These are phyloP conservation scores for Poecile atricapillus DNA, from an alignment of 2,113 vertebrate genomes.

Conservation along the genomic window DNA sequence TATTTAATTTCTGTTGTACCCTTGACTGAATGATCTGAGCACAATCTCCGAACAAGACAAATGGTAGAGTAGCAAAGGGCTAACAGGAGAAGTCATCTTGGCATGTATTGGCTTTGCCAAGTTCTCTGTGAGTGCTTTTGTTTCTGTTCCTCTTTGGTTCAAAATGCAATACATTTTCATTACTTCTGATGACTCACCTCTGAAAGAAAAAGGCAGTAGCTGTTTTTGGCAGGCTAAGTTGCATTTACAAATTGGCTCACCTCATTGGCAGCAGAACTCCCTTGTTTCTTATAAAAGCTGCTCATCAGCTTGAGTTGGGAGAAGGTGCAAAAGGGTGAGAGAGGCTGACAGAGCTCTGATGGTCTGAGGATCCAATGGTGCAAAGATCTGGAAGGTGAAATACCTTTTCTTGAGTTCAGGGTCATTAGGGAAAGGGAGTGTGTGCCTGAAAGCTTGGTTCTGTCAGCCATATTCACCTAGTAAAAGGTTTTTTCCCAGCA, in stretches of 20 bases:
- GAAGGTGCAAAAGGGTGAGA: background rate
- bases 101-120: no score
- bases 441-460: background rate
- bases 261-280: background rate
- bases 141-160: no score
- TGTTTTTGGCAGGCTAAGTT: background rate
- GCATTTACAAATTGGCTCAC: background rate
- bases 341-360: no score
- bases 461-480: background rate
- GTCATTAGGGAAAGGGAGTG: fast-evolving
- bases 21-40: no score
- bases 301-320: background rate
- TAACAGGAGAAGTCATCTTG: no score
- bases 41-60: no score
- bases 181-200: background rate
- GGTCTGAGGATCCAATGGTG: background rate
- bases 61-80: no score
- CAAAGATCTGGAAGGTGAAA: background rate
- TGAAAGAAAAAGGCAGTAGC: background rate
- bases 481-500: background rate
- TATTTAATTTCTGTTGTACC: no score
- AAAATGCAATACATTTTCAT: no score
- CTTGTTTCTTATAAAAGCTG: background rate
- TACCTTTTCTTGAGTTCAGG: fast-evolving
- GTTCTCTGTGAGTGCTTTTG: no score